Percentiles rank a stretch among this genome's conserved stretches.
Evolutionary conservation across 2,113 vertebrate species (phyloP).

Genomic region (Sinocyclocheilus grahami): DNA sequence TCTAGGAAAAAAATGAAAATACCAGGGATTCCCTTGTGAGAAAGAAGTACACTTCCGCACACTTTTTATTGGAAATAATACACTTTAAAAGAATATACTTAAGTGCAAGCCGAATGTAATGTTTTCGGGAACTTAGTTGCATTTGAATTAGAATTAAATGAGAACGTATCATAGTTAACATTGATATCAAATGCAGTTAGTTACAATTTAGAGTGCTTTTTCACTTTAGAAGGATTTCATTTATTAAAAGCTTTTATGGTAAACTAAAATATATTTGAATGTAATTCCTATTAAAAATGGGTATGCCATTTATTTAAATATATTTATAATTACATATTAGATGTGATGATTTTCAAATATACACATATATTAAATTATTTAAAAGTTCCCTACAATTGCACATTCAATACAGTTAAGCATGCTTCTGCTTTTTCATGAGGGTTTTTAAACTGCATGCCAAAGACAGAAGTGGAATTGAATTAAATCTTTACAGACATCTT

Average conservation of each 20-base stretch:
- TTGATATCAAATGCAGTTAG: background rate
- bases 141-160: background rate
- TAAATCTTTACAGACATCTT: background rate
- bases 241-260: background rate
- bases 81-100: background rate
- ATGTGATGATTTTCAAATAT: no score
- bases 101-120: no score
- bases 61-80: background rate
- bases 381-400: background rate
- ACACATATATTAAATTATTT: background rate
- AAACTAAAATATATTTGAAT: no score
- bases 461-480: background rate
- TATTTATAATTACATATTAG: background rate
- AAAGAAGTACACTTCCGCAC: background rate
- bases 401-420: background rate
- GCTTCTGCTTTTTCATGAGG: no score
- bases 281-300: no score
- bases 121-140: no score
- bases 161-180: background rate
- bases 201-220: background rate
- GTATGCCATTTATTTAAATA: background rate
- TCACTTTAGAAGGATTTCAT: no score
- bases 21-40: no score
- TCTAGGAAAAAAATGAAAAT: no score
- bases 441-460: background rate